Percentiles rank a stretch among this genome's conserved stretches.
Evolutionary conservation across 1,140 invertebrate species (phyloP).

Genomic region (Drosophila gunungcola): DNA sequence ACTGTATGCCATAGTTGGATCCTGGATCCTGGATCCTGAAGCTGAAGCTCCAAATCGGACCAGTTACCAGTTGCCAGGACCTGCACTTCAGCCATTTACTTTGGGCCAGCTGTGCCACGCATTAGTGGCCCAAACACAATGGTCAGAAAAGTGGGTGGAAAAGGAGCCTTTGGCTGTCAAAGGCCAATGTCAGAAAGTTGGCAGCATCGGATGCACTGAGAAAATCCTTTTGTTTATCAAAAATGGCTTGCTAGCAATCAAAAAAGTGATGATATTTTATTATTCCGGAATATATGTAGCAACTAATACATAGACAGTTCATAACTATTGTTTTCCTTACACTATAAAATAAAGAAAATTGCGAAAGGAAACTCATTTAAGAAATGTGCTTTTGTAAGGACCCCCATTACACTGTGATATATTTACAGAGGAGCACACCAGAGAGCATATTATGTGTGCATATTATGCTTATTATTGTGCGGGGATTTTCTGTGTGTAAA

Average conservation of each 20-base stretch:
- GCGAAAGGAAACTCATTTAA: too few relatives aligned
- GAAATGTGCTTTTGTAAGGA: too few relatives aligned
- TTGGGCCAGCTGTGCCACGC: slow-evolving; percentile 1
- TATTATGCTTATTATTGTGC: not conserved
- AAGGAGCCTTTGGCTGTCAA: slow-evolving; percentile 3
- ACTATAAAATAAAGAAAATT: too few relatives aligned
- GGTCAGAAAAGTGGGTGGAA: not conserved
- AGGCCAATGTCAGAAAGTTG: slow-evolving; percentile 24
- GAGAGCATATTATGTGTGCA: too few relatives aligned
- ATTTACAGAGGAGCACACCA: too few relatives aligned
- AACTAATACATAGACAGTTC: too few relatives aligned
- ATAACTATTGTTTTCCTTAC: too few relatives aligned
- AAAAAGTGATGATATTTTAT: too few relatives aligned
- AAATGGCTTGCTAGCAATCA: too few relatives aligned
- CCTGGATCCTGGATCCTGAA: not conserved
- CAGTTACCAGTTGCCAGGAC: not conserved
- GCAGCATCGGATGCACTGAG: slow-evolving; percentile 10
- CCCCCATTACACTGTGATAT: too few relatives aligned
- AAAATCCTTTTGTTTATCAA: not conserved
- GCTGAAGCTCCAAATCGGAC: too few relatives aligned
- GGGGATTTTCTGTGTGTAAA: slow-evolving; percentile 10
- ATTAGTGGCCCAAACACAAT: slow-evolving; percentile 1
- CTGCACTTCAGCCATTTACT: not conserved
- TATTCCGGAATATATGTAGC: too few relatives aligned
- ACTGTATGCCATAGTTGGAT: slow-evolving; percentile 1